Percentiles rank a stretch among this genome's conserved stretches.
Evolutionary conservation across 2,888 invertebrate species (phyloP).

Genomic region (Cybosia mesomella): DNA sequence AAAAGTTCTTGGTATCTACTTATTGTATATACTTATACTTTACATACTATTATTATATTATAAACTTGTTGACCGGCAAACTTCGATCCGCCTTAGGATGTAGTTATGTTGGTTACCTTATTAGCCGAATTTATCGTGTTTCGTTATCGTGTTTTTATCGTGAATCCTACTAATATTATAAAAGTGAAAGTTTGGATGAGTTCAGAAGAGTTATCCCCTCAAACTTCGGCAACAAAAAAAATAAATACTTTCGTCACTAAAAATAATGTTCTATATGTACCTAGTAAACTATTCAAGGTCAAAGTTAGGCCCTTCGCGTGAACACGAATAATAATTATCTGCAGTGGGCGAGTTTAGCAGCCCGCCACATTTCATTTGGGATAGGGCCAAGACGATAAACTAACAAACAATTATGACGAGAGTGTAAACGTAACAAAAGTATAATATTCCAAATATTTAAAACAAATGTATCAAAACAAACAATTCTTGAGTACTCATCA

Average conservation of each 20-base stretch:
- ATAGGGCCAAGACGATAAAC: conserved; percentile 25
- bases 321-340: conserved; percentile 12
- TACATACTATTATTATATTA: too few species aligned
- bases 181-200: too few species aligned
- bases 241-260: background rate
- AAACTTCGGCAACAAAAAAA: background rate
- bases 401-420: conserved; percentile 1
- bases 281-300: background rate
- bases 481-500: background rate
- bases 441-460: background rate
- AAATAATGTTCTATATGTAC: background rate
- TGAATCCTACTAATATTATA: too few species aligned
- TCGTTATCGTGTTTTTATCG: too few species aligned
- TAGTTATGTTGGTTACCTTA: too few species aligned
- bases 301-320: conserved; percentile 4
- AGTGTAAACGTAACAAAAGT: background rate
- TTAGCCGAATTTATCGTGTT: too few species aligned
- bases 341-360: conserved; percentile 11
- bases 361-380: conserved; percentile 15
- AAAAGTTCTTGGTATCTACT: too few species aligned
- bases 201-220: background rate
- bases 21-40: too few species aligned
- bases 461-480: background rate
- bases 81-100: too few species aligned
- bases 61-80: too few species aligned